These are phyloP conservation scores for Euwallacea fornicatus DNA, from an alignment of 1,140 invertebrate genomes.

Conservation along the genomic window DNA sequence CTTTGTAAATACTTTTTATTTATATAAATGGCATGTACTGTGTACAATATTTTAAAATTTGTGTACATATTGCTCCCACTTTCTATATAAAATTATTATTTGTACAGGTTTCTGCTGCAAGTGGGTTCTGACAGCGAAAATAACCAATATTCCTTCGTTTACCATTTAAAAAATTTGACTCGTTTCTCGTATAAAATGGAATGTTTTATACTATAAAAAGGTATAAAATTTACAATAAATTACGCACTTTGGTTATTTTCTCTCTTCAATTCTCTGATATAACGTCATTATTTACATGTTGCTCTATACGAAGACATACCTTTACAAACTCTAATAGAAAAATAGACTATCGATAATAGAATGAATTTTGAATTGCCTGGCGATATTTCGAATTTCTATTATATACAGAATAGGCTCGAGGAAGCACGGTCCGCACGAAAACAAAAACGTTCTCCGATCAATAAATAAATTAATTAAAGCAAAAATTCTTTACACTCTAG, in stretches of 20 bases:
- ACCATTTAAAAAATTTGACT: neutral
- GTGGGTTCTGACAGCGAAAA: slow-evolving; percentile 44
- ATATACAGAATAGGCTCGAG: slow-evolving; percentile 24
- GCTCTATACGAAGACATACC: slow-evolving; percentile 49
- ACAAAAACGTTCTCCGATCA: slow-evolving; percentile 11
- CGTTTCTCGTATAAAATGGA: slow-evolving; percentile 48
- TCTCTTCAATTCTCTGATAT: slow-evolving; percentile 31
- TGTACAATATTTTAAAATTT: slow-evolving; percentile 50
- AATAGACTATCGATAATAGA: slow-evolving; percentile 41
- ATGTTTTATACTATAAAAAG: slow-evolving; percentile 46
- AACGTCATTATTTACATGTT: slow-evolving; percentile 40
- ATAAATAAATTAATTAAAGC: slow-evolving; percentile 26
- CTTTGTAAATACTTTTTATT: slow-evolving; percentile 35
- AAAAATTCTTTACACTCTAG: neutral
- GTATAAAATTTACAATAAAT: slow-evolving; percentile 28
- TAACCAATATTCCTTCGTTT: slow-evolving; percentile 41
- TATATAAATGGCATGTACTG: slow-evolving; percentile 42
- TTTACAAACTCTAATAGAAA: slow-evolving; percentile 48
- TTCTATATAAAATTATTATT: slow-evolving; percentile 46
- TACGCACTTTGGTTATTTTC: slow-evolving; percentile 48
- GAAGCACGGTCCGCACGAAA: slow-evolving; percentile 31
- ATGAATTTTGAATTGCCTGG: slow-evolving; percentile 5
- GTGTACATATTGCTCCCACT: slow-evolving; percentile 50
- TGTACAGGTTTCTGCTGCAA: slow-evolving; percentile 42
- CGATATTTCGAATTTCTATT: too few relatives aligned